These are phyloP conservation scores for Nettapus auritus DNA, from an alignment of 2,113 vertebrate genomes.

Conservation along the genomic window DNA sequence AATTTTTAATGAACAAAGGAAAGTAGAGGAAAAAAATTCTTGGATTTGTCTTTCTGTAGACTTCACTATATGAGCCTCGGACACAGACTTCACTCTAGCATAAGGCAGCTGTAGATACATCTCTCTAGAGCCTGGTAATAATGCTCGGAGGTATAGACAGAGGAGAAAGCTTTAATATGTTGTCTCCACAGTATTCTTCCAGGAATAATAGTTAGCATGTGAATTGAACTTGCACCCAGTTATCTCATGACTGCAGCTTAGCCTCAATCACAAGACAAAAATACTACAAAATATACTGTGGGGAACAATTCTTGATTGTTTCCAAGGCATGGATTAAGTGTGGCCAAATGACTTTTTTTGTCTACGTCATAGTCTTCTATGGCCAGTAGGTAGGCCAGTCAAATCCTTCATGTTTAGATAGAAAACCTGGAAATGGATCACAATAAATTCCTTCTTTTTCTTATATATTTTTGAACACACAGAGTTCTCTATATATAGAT, in stretches of 20 bases:
- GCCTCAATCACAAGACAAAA: slow-evolving; percentile 63
- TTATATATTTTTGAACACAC: neutral
- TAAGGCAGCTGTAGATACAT: slow-evolving; percentile 16
- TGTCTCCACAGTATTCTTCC: slow-evolving; percentile 25
- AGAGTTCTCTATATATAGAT: neutral
- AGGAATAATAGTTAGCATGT: slow-evolving; percentile 51
- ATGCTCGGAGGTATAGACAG: neutral
- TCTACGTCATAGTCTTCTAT: neutral
- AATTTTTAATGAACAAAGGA: slow-evolving; percentile 3
- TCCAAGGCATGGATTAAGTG: slow-evolving; percentile 57
- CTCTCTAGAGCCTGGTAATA: slow-evolving; percentile 25
- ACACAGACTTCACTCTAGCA: neutral
- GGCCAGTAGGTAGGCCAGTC: slow-evolving; percentile 5
- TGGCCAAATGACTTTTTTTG: slow-evolving; percentile 26
- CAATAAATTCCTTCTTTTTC: neutral
- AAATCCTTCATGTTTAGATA: neutral
- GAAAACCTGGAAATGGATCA: slow-evolving; percentile 45
- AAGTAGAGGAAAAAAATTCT: neutral
- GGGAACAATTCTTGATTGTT: slow-evolving; percentile 62
- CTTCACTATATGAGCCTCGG: neutral
- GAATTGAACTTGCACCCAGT: slow-evolving; percentile 73
- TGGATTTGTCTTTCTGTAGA: neutral
- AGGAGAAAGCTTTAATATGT: slow-evolving; percentile 30
- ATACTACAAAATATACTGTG: slow-evolving; percentile 56
- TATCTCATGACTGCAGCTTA: slow-evolving; percentile 66